These are phyloP conservation scores for Eunapius fragilis DNA, from an alignment of 37 sponge, comb jelly and placozoan species.

Conservation along the genomic window DNA sequence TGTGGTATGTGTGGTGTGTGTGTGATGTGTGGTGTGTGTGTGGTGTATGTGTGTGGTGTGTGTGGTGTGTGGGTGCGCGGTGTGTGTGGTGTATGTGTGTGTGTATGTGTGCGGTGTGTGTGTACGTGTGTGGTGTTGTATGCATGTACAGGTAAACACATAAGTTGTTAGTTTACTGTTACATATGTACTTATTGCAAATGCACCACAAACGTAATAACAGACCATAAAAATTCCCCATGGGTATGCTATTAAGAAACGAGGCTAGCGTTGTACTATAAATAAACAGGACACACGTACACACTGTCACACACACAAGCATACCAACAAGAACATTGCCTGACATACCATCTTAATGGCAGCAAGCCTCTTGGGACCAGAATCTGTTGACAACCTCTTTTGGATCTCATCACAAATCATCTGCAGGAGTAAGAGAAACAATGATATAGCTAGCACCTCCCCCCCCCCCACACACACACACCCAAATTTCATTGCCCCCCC, in stretches of 20 bases:
- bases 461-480: too few species aligned
- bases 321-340: not conserved
- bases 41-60: not conserved
- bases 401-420: conserved; percentile 90
- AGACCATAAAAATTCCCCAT: too few species aligned
- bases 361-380: conserved; percentile 73
- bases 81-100: not conserved
- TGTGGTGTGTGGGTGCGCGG: not conserved
- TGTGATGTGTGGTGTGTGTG: not conserved
- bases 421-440: conserved; percentile 3
- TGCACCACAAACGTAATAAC: not conserved
- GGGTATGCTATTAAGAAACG: too few species aligned
- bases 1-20: not conserved
- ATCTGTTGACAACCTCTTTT: conserved; percentile 41
- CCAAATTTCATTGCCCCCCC: too few species aligned
- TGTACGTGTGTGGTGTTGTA: not conserved
- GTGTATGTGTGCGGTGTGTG: not conserved
- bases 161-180: not conserved
- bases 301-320: not conserved
- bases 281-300: not conserved
- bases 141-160: not conserved
- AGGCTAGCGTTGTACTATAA: too few species aligned
- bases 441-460: too few species aligned
- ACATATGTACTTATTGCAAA: not conserved
- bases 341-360: conserved; percentile 83